Percentiles rank a stretch among this genome's conserved stretches.
These are phyloP conservation scores for Pseudonaja textilis DNA, from an alignment of 2,113 vertebrate species.

Conservation along the genomic window DNA sequence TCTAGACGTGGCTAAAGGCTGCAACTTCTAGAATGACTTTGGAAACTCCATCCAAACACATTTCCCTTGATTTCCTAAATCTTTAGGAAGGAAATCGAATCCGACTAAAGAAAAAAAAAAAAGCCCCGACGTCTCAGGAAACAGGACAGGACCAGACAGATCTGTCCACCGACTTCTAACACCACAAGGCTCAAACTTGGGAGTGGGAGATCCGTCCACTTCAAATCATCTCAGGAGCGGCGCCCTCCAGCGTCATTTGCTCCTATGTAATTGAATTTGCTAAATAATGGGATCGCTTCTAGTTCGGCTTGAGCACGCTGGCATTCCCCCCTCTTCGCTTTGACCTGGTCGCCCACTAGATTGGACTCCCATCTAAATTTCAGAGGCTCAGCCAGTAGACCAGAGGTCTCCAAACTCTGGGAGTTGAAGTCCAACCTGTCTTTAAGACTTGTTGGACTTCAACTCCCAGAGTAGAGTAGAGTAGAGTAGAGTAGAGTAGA, in stretches of 20 bases:
- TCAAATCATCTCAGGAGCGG: neutral
- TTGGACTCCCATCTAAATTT: neutral
- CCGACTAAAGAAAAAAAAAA: neutral
- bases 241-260: neutral
- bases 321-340: neutral
- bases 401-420: too few relatives aligned
- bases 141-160: neutral
- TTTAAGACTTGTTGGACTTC: too few relatives aligned
- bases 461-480: too few relatives aligned
- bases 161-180: neutral
- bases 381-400: neutral
- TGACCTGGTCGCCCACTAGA: neutral
- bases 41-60: neutral
- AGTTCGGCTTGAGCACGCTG: neutral
- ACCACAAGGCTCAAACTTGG: neutral
- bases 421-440: too few relatives aligned
- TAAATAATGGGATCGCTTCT: neutral
- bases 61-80: neutral
- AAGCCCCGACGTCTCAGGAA: neutral
- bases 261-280: neutral
- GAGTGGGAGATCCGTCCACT: neutral
- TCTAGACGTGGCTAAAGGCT: neutral
- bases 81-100: neutral
- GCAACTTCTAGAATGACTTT: neutral
- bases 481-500: too few relatives aligned